Conservation (phyloP, 1,140 invertebrate genomes). For the Aphelinus atriplicis region DNA sequence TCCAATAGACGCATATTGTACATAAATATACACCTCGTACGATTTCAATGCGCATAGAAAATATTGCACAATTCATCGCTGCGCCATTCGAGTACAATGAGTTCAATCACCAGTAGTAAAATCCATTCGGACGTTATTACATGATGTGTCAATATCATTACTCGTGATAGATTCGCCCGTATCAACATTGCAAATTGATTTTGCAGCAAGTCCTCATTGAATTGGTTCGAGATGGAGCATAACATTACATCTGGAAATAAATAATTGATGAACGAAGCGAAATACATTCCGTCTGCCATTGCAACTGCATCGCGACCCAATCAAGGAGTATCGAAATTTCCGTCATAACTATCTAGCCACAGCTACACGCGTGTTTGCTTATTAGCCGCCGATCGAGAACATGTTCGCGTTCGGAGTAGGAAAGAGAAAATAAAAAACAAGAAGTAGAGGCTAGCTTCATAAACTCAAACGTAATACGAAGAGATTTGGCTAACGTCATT, state of each 20-base stretch:
- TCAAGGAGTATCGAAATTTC: neutral
- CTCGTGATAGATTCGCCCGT: no score
- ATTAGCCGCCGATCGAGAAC: constrained; percentile 13
- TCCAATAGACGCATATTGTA: no score
- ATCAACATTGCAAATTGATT: no score
- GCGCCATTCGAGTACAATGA: no score
- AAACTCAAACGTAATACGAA: constrained; percentile 33
- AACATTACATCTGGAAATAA: neutral
- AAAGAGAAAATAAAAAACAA: neutral
- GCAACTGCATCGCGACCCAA: no score
- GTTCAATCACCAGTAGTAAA: no score
- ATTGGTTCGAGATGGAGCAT: neutral
- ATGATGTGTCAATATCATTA: no score
- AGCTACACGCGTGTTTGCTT: neutral
- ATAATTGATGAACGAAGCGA: constrained; percentile 2
- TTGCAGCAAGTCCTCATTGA: no score
- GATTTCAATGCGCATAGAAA: no score
- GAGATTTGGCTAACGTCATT: neutral
- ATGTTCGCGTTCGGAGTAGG: neutral
- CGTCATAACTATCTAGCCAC: neutral
- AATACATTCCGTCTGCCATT: neutral
- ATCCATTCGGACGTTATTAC: no score
- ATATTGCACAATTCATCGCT: no score
- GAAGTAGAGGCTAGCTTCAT: neutral
- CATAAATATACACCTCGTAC: no score